A percentile compares a stretch with the other conserved stretches of the same genome.
These are phyloP conservation scores for Crenuchus spilurus DNA, from an alignment of 2,797 vertebrate genomes.

Conservation along the genomic window DNA sequence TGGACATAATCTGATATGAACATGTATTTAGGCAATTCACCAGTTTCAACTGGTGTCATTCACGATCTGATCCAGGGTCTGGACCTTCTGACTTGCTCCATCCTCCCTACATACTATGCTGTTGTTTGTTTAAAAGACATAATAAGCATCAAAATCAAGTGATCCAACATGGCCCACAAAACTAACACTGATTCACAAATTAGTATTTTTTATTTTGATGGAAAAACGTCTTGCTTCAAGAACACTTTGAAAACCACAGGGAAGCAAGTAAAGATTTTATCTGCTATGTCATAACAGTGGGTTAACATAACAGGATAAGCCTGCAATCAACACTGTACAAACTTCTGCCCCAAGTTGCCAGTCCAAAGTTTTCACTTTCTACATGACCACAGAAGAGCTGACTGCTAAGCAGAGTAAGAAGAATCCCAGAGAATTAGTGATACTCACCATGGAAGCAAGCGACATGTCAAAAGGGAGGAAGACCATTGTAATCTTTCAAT, in stretches of 20 bases:
- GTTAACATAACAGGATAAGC: neutral
- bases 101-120: neutral
- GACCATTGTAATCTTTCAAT: conserved; percentile 78
- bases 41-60: too few species aligned
- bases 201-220: too few species aligned
- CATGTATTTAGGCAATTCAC: too few species aligned
- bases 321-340: neutral
- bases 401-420: neutral
- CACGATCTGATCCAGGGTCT: neutral
- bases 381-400: neutral
- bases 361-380: neutral
- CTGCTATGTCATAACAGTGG: neutral
- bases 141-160: too few species aligned
- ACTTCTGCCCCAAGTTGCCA: neutral
- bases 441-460: conserved; percentile 79
- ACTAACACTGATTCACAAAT: too few species aligned
- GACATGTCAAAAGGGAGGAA: conserved; percentile 79
- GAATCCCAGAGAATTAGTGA: neutral
- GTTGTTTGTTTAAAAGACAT: neutral
- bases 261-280: neutral
- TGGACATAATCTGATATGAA: too few species aligned
- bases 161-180: too few species aligned
- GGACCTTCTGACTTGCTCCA: neutral
- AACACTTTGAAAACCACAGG: neutral
- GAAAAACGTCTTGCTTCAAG: neutral